A percentile compares a stretch with the other conserved stretches of the same genome.
Conservation (phyloP, 2,113 vertebrate genomes). For the Panthera leo region DNA sequence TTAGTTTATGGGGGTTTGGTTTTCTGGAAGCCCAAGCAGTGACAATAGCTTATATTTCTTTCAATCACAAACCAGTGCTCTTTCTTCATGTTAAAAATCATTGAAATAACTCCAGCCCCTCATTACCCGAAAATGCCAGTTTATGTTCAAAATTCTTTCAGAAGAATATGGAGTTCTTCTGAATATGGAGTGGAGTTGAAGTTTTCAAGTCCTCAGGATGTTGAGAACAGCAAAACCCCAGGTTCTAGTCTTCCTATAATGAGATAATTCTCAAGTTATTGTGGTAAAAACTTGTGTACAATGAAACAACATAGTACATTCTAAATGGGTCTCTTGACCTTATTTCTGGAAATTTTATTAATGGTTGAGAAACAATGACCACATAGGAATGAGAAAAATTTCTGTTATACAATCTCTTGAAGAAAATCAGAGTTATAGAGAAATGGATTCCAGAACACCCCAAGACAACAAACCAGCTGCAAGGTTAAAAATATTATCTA, state of each 20-base stretch:
- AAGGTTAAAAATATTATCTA: neutral
- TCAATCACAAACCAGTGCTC: neutral
- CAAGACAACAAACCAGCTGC: neutral
- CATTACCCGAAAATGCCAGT: neutral
- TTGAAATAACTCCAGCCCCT: neutral
- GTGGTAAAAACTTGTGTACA: neutral
- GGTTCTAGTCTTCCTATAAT: neutral
- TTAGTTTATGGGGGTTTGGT: neutral
- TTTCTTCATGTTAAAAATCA: neutral
- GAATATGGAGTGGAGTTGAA: neutral
- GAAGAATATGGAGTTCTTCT: neutral
- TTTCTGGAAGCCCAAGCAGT: neutral
- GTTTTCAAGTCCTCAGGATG: neutral
- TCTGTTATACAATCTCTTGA: neutral
- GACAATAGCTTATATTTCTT: neutral
- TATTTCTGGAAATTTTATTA: neutral
- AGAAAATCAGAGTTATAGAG: neutral
- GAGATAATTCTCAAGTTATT: neutral
- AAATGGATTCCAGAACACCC: neutral
- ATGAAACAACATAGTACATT: neutral
- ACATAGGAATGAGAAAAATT: neutral
- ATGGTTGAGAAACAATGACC: neutral
- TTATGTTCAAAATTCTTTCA: neutral
- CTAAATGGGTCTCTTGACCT: neutral
- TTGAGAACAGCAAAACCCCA: neutral